Evolutionary conservation across 2,888 invertebrate genomes (phyloP), one percentile per base, ranked within the genome.

Genomic region (Drosophila kambysellisi): DNA sequence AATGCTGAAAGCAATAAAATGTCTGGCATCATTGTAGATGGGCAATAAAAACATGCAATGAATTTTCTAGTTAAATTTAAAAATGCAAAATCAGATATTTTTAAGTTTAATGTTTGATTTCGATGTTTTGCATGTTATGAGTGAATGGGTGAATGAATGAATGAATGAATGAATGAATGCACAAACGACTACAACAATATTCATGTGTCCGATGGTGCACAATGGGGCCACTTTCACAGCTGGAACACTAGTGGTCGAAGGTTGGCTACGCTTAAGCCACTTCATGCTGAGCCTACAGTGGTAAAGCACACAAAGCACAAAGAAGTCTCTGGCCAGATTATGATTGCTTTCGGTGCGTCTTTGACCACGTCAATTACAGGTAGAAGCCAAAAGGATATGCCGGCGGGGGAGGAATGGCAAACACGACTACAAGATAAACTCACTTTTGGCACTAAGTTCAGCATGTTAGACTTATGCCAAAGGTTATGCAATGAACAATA

Each of bases 1-100:
- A 25, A 4, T 61, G 46, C 37, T 41, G 20, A 46, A 17, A 37
- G 65, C 59, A 53, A 48, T 63, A 63, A 63, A 71, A 33, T 48
- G 50, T 11, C 35, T 8, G 32, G 53, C 51, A 53, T 60, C 48
- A 46, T 66, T 67, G 56, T 52, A 48, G 20, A 11, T 25, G 12
- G 43, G 43, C 30, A 64, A 52, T 71, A 15, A 52, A 52, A 52
- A 53, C 30, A 43, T 30, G 43, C 43, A n/a, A 20, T 32, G 48
- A 25, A 50, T 30, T 58, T 25, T 29, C 30, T 30, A 33, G 39
- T 12, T 50, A 50, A 30, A 51, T 58, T 35, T 32, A 17, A 25
- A n/a, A 35, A 43, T 12, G 11, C 7, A 11, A 35, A 46, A 29
- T 7, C 35, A 8, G 32, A 54, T 37, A 33, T 32, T 29, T 30